Evolutionary conservation across 2,113 vertebrate genomes (phyloP).

Genomic region (Campylomormyrus tamandua): DNA sequence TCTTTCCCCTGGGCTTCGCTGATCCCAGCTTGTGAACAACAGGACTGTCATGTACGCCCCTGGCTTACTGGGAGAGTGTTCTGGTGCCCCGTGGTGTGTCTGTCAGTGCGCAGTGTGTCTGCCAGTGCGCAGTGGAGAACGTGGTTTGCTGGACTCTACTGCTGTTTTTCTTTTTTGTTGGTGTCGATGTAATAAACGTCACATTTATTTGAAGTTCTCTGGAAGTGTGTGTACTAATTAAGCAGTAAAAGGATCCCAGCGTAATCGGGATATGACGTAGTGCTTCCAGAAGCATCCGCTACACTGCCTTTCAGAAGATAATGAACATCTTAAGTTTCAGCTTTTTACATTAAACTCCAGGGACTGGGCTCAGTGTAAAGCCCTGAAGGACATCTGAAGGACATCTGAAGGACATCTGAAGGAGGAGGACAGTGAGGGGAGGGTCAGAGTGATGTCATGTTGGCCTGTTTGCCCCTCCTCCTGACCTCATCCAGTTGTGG

Average conservation of each 20-base stretch:
- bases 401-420: neutral
- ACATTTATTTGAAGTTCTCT: neutral
- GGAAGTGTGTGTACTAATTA: neutral
- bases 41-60: neutral
- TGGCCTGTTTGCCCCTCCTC: neutral
- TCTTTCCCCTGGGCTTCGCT: neutral
- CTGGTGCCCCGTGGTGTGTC: neutral
- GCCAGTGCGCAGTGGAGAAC: neutral
- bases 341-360: neutral
- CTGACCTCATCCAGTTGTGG: neutral
- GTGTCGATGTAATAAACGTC: neutral
- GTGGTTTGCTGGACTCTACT: neutral
- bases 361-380: neutral
- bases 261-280: neutral
- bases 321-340: neutral
- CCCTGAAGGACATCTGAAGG: neutral
- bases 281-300: neutral
- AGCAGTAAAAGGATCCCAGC: neutral
- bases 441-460: neutral
- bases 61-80: neutral
- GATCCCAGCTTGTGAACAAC: neutral
- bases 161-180: neutral
- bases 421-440: neutral
- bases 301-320: neutral
- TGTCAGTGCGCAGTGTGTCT: neutral